Percentiles rank a stretch among this genome's conserved stretches.
Conservation (phyloP, 2,113 vertebrate species). For the Psilopogon haemacephalus region DNA sequence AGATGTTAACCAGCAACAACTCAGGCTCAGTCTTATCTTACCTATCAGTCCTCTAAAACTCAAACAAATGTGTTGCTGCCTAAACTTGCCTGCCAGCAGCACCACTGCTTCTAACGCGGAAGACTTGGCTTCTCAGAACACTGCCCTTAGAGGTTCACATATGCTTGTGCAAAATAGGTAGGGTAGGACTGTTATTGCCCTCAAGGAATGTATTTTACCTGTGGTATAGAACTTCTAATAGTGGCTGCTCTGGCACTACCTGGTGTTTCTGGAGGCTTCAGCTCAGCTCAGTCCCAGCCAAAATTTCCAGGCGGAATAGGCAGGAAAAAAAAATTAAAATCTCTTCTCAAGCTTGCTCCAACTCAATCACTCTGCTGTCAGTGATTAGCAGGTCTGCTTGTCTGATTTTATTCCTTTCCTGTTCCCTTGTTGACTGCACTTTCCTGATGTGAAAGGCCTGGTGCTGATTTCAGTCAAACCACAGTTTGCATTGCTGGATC, state of each 20-base stretch:
- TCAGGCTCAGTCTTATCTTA: not conserved
- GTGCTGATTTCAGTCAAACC: not conserved
- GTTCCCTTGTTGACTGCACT: not conserved
- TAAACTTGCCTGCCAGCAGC: not conserved
- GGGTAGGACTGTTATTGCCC: not conserved
- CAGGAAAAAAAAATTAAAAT: not conserved
- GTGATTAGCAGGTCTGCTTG: not conserved
- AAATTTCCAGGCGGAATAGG: not conserved
- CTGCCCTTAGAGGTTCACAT: not conserved
- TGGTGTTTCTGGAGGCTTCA: not conserved
- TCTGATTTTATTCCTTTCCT: not conserved
- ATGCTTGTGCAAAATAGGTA: not conserved
- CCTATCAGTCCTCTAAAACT: not conserved
- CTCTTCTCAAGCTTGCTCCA: not conserved
- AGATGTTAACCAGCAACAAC: slow-evolving; percentile 33
- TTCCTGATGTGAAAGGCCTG: not conserved
- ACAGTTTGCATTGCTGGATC: not conserved
- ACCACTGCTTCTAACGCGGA: not conserved
- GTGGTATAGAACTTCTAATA: not conserved
- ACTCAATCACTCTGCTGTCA: not conserved
- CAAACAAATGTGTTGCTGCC: not conserved
- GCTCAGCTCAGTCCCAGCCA: not conserved
- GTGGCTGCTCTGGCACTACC: not conserved
- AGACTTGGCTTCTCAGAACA: not conserved
- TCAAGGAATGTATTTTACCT: not conserved